Conservation (phyloP, 2,888 invertebrate genomes). For the Ormyrus labotus region DNA sequence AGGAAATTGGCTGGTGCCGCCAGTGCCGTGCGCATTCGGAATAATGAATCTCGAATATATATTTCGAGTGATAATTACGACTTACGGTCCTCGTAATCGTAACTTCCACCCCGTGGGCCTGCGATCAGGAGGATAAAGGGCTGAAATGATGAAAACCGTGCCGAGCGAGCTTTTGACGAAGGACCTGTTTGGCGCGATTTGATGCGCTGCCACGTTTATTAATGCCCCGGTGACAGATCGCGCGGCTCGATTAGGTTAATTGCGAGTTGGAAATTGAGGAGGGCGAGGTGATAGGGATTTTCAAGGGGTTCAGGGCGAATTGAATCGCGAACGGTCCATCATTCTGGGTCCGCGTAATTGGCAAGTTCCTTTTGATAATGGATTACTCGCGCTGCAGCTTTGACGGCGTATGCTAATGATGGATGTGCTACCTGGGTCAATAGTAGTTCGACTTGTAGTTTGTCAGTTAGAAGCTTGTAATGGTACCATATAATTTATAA, state of each 20-base stretch:
- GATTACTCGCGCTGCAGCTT: too few species aligned
- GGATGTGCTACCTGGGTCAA: too few species aligned
- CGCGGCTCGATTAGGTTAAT: conserved; percentile 28
- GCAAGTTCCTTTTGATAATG: background rate
- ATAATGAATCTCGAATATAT: too few species aligned
- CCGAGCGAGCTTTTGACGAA: background rate
- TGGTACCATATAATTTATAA: too few species aligned
- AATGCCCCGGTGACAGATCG: conserved; percentile 9
- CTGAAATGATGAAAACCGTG: too few species aligned
- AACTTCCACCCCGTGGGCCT: background rate
- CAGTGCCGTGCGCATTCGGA: too few species aligned
- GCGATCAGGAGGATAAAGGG: too few species aligned
- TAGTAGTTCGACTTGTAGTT: too few species aligned
- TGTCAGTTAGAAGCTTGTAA: too few species aligned
- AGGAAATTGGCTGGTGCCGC: too few species aligned
- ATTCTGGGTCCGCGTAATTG: background rate
- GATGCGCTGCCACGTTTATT: conserved; percentile 10
- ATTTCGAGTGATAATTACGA: conserved; percentile 19
- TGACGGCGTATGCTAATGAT: too few species aligned
- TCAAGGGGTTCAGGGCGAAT: background rate
- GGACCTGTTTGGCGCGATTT: background rate
- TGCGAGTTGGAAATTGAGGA: background rate
- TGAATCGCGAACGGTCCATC: background rate
- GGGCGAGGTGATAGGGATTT: background rate
- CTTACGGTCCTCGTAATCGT: conserved; percentile 9